Evolutionary conservation across 1,140 invertebrate species (phyloP).

Genomic region (Samia ricini): DNA sequence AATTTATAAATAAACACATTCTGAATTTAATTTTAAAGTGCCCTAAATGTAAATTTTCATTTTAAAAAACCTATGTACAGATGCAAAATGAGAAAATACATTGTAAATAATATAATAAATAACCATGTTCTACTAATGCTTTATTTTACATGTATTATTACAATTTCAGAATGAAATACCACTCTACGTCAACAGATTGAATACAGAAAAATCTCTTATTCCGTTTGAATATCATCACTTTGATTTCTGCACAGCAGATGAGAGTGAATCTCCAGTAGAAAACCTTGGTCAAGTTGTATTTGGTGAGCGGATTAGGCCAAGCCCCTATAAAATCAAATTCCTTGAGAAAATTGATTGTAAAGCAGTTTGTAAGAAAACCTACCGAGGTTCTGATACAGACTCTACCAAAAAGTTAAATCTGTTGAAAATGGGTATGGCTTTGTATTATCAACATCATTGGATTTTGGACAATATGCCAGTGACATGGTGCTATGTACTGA

Average conservation of each 20-base stretch:
- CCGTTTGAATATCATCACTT: slow-evolving; percentile 99
- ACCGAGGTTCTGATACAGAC: slow-evolving; percentile 81
- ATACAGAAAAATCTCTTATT: slow-evolving; percentile 97
- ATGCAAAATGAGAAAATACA: not conserved
- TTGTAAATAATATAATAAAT: not conserved
- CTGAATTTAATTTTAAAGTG: too few species aligned
- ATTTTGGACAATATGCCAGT: slow-evolving; percentile 99
- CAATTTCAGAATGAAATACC: slow-evolving; percentile 87
- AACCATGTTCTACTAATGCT: not conserved
- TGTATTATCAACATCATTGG: slow-evolving; percentile 99
- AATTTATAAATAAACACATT: too few species aligned
- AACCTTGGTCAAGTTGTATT: slow-evolving; percentile 99
- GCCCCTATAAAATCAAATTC: slow-evolving; percentile 91
- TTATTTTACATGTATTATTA: not conserved
- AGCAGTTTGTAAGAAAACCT: slow-evolving; percentile 85
- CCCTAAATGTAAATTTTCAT: too few species aligned
- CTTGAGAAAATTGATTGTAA: slow-evolving; percentile 86
- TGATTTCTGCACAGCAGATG: slow-evolving; percentile 92
- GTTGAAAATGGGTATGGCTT: slow-evolving; percentile 93
- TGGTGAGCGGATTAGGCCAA: slow-evolving; percentile 96
- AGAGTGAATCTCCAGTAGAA: slow-evolving; percentile 92
- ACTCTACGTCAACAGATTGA: slow-evolving; percentile 96
- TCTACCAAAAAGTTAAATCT: slow-evolving; percentile 86
- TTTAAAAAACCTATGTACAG: too few species aligned
- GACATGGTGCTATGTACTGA: slow-evolving; percentile 93